These are phyloP conservation scores for Fulica atra DNA, from an alignment of 2,113 vertebrate genomes.

Conservation along the genomic window DNA sequence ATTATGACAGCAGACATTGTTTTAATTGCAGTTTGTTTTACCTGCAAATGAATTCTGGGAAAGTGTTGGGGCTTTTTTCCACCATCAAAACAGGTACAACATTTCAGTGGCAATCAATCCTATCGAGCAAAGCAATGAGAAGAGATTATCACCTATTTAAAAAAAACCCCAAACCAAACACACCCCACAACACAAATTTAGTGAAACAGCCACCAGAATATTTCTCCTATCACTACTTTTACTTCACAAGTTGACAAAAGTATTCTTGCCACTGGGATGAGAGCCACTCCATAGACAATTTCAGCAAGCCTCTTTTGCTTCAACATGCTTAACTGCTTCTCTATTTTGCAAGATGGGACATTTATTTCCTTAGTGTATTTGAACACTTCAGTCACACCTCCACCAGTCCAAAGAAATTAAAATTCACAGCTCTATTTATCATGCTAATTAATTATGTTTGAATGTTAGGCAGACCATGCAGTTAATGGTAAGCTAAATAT, in stretches of 20 bases:
- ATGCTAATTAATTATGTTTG: not conserved
- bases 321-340: not conserved
- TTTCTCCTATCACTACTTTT: not conserved
- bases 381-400: not conserved
- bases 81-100: not conserved
- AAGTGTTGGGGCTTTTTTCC: not conserved
- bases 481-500: not conserved
- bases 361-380: not conserved
- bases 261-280: not conserved
- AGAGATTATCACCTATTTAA: not conserved
- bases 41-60: not conserved
- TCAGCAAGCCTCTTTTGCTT: not conserved
- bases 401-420: not conserved
- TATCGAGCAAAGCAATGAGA: not conserved
- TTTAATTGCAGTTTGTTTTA: slow-evolving; percentile 10
- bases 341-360: not conserved
- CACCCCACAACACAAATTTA: not conserved
- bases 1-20: slow-evolving; percentile 37
- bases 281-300: not conserved
- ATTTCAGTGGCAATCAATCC: not conserved
- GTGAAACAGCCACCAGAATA: not conserved
- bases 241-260: not conserved
- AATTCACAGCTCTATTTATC: not conserved
- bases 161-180: not conserved
- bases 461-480: not conserved